A percentile compares a stretch with the other conserved stretches of the same genome.
Conservation (phyloP, 2,113 vertebrate species). For the Amazona guildingii region DNA sequence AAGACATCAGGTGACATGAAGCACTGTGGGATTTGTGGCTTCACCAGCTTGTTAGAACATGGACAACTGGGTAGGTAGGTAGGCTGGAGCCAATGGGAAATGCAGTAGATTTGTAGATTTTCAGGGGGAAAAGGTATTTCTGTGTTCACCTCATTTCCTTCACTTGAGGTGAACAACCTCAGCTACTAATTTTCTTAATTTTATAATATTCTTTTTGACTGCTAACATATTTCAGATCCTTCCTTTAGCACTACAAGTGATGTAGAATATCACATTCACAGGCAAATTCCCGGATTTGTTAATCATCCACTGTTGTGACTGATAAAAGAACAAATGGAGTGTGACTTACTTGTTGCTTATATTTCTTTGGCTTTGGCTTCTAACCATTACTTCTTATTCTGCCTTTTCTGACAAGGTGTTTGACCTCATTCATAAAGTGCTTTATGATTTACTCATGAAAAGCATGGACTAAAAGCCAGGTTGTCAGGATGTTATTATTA, state of each 20-base stretch:
- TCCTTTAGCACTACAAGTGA: not conserved
- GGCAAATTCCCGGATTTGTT: not conserved
- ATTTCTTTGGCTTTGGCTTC: not conserved
- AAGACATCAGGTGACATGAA: not conserved
- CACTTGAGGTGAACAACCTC: not conserved
- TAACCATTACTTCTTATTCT: not conserved
- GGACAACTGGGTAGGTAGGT: not conserved
- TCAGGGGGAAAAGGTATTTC: not conserved
- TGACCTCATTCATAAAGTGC: not conserved
- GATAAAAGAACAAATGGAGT: not conserved
- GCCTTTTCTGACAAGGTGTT: not conserved
- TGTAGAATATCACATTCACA: not conserved
- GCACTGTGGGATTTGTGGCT: not conserved
- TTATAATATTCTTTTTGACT: not conserved
- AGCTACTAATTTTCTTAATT: not conserved
- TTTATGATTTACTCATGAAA: constrained; percentile 28
- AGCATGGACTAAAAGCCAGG: not conserved
- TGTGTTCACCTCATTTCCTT: not conserved
- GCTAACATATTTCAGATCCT: not conserved
- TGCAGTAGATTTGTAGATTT: not conserved
- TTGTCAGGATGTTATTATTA: constrained; percentile 25
- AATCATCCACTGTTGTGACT: not conserved
- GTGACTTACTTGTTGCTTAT: not conserved
- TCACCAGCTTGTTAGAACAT: not conserved
- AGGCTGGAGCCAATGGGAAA: not conserved